A percentile compares a stretch with the other conserved stretches of the same genome.
Evolutionary conservation across 2,113 vertebrate genomes (phyloP).

Genomic region (Corvus moneduloides): DNA sequence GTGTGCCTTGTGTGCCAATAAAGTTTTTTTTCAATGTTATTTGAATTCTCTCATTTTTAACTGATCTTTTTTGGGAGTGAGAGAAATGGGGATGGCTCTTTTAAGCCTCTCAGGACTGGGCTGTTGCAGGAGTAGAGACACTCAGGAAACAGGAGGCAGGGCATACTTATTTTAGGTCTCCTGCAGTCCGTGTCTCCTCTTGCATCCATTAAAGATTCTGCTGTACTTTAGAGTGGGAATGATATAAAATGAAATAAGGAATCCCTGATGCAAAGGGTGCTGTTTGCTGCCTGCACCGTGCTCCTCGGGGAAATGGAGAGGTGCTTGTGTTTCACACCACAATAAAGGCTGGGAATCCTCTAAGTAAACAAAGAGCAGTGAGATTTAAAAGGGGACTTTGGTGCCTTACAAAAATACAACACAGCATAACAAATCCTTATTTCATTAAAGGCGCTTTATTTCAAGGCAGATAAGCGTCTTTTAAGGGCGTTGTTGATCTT

Average conservation of each 20-base stretch:
- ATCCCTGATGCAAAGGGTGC: background rate
- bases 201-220: background rate
- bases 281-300: fast-evolving
- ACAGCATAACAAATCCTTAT: background rate
- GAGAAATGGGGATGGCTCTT: background rate
- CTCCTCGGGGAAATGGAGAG: background rate
- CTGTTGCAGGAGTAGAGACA: background rate
- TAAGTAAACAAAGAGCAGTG: background rate
- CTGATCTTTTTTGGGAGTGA: background rate
- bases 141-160: fast-evolving
- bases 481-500: background rate
- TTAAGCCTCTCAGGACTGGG: fast-evolving
- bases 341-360: background rate
- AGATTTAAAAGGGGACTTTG: background rate
- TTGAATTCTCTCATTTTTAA: background rate
- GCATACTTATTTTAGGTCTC: background rate
- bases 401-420: background rate
- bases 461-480: background rate
- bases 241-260: background rate
- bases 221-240: background rate
- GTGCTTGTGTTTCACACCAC: background rate
- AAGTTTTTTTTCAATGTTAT: background rate
- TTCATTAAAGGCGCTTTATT: background rate
- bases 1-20: background rate
- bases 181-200: background rate